Conservation (phyloP, 2,113 vertebrate genomes). For the Otolemur garnettii region DNA sequence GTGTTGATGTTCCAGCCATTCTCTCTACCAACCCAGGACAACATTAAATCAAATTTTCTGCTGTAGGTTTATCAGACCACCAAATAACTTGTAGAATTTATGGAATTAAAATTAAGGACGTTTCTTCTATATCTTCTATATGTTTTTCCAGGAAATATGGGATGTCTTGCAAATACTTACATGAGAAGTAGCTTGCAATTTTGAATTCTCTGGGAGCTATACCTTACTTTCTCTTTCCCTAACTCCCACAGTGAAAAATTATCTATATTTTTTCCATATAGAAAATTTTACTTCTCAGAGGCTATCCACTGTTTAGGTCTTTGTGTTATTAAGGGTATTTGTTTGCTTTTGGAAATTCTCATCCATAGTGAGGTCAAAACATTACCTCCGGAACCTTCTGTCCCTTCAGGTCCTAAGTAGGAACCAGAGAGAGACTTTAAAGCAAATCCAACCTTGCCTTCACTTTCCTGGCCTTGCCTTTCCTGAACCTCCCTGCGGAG, state of each 20-base stretch:
- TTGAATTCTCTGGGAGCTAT: neutral
- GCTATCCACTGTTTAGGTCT: neutral
- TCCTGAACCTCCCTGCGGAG: no score
- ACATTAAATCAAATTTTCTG: conserved; percentile 9
- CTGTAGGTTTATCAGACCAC: neutral
- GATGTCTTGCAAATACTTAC: neutral
- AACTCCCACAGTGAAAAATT: neutral
- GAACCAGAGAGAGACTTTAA: neutral
- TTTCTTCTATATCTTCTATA: neutral
- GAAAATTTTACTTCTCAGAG: neutral
- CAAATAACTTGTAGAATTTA: neutral
- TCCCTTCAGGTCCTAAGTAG: neutral
- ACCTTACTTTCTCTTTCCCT: neutral
- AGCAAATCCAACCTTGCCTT: neutral
- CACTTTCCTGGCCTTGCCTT: neutral
- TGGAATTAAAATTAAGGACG: neutral
- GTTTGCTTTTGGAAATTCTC: neutral
- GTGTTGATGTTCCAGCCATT: neutral
- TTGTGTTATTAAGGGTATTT: neutral
- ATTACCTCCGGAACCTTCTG: neutral
- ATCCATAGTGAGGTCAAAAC: neutral
- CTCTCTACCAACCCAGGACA: neutral
- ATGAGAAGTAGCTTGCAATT: neutral
- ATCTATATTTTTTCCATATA: neutral
- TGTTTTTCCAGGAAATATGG: neutral